Conservation (phyloP, 2,113 vertebrate genomes). For the Budorcas taxicolor region DNA sequence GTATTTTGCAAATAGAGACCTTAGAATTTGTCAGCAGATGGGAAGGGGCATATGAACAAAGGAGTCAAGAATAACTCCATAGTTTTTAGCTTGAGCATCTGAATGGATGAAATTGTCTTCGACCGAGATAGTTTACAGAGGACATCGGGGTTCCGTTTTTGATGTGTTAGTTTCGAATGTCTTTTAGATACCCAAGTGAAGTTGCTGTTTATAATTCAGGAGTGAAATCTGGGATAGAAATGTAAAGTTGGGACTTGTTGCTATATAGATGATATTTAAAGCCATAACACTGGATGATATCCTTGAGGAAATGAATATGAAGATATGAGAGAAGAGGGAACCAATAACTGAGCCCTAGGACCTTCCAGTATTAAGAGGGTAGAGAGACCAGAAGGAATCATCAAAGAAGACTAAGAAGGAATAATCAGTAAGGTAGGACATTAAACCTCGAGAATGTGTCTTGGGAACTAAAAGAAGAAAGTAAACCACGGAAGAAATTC, state of each 20-base stretch:
- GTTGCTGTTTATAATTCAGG: slow-evolving; percentile 6
- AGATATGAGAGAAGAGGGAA: neutral
- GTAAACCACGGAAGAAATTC: neutral
- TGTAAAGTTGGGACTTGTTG: neutral
- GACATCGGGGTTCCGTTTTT: neutral
- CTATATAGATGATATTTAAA: slow-evolving; percentile 21
- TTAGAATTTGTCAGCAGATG: neutral
- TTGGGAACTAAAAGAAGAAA: neutral
- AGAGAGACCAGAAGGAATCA: slow-evolving; percentile 4
- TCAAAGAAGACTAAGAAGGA: neutral
- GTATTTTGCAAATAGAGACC: neutral
- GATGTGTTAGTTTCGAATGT: neutral
- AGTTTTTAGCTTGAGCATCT: neutral
- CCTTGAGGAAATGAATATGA: neutral
- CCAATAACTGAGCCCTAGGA: neutral
- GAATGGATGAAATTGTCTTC: neutral
- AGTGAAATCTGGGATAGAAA: neutral
- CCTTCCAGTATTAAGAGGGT: neutral
- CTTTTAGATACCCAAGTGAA: neutral
- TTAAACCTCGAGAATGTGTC: neutral
- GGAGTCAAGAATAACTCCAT: neutral
- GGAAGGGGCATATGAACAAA: neutral
- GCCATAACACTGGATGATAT: neutral
- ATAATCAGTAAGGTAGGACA: neutral
- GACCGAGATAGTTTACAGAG: neutral